Conservation (phyloP, 2,797 vertebrate genomes). For the Xenentodon cancila region DNA sequence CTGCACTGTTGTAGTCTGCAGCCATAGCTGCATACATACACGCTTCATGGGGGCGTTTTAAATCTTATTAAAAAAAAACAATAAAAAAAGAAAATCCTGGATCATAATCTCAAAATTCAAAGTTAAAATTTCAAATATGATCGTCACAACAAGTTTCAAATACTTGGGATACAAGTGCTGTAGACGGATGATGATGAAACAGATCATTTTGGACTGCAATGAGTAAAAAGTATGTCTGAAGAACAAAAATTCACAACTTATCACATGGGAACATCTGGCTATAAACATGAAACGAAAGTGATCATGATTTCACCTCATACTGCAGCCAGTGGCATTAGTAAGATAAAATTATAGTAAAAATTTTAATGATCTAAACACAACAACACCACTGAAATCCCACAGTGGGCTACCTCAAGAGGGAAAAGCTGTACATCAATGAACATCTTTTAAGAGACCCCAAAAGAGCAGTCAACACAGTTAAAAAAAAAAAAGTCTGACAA, state of each 20-base stretch:
- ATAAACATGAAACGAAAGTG: not conserved
- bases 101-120: not conserved
- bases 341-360: too few relatives aligned
- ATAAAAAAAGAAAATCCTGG: not conserved
- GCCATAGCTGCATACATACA: not conserved
- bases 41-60: not conserved
- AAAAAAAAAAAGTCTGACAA: too few relatives aligned
- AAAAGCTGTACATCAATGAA: constrained; percentile 3
- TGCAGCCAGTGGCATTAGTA: too few relatives aligned
- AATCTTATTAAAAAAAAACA: not conserved
- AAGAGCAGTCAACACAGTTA: too few relatives aligned
- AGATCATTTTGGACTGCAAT: not conserved
- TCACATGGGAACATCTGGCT: not conserved
- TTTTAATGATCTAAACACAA: not conserved
- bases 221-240: not conserved
- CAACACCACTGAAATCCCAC: not conserved
- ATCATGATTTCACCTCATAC: not conserved
- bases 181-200: not conserved
- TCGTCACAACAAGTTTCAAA: not conserved
- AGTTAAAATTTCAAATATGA: not conserved
- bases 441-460: not conserved
- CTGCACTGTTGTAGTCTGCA: not conserved
- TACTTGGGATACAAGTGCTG: not conserved
- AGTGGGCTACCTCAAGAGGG: not conserved
- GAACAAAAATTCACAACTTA: not conserved